phyloP scores from a whole-genome alignment of 1,140 invertebrate species.

The Scaptomyza pallida region DNA sequence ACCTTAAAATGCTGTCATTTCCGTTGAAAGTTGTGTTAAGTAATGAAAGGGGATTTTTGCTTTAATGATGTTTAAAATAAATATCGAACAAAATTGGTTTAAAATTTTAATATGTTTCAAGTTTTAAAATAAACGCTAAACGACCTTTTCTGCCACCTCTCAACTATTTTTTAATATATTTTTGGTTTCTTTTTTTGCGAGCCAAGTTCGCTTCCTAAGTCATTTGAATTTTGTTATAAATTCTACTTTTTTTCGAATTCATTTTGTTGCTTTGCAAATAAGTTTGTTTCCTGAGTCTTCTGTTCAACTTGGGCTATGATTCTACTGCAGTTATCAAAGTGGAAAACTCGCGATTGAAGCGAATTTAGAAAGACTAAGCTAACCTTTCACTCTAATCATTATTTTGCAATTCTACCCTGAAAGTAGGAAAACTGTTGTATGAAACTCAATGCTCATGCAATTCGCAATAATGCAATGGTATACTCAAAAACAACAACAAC shows the following conservation, averaged over 20 bases:
- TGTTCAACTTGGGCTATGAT: not conserved
- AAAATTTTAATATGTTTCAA: not conserved
- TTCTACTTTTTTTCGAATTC: too few relatives aligned
- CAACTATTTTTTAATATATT: too few relatives aligned
- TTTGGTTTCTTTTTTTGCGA: too few relatives aligned
- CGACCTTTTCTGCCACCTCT: too few relatives aligned
- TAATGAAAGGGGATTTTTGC: constrained; percentile 32
- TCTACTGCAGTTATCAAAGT: not conserved
- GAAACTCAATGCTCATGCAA: constrained; percentile 64
- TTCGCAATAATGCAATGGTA: constrained; percentile 45
- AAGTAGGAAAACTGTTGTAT: constrained; percentile 41
- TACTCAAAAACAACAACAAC: too few relatives aligned
- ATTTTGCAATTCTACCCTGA: not conserved
- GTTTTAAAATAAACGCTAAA: not conserved
- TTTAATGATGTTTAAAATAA: constrained; percentile 1
- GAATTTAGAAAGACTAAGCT: not conserved
- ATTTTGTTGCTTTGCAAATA: not conserved
- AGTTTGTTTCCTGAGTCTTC: constrained; percentile 53
- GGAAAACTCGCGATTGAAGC: not conserved
- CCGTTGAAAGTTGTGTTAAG: constrained; percentile 66
- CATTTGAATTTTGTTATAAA: not conserved
- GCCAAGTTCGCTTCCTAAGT: constrained; percentile 9
- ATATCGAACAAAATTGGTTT: not conserved
- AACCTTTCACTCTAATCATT: not conserved
- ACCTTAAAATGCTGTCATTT: constrained; percentile 67